Evolutionary conservation across 2,797 vertebrate genomes (phyloP), one percentile per base, ranked within the genome.

Genomic region (Melanogrammus aeglefinus): DNA sequence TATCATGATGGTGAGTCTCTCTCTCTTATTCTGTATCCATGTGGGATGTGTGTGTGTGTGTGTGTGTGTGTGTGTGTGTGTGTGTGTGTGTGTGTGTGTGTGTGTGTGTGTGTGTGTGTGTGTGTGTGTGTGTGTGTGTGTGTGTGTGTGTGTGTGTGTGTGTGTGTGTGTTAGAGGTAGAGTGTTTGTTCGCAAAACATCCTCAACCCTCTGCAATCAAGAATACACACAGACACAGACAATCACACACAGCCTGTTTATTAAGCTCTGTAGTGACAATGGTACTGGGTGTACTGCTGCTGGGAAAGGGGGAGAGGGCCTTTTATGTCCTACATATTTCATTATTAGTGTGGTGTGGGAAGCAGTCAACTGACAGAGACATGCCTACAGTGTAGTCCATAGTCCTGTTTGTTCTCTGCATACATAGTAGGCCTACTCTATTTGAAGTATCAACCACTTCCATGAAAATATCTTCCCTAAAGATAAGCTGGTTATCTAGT

Each of bases 1-100:
- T 81, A 71, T 71, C 27, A 16, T 4, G 4, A 70, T 83, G 80
- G 75, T 85, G 78, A 76, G 73, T 36, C 77, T 82, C 31, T 81
- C 74, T 70, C 75, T 74, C 69, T 41, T 51, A 77, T 14, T 9
- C 77, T 69, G 57, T 73, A 44, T 73, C 29, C 18, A 27, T 77
- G 9, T 33, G 10, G n/a, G 47, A 27, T 24, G 44, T 38, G 33
- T 63, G n/a, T 70, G 9, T 29, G n/a, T 75, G 71, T 73, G 39
- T 35, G 39, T 77, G 9, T 33, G 10, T 31, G 31, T 31, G 31
- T 31, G 31, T 47, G 44, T 47, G 44, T 47, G 44, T 47, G 44
- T 47, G 44, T 47, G 44, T 47, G 44, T 47, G 44, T 69, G 57
- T 73, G 71, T 73, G 39, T 24, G 39, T 77, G 9, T 33, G 10